Evolutionary conservation across 2,888 invertebrate species (phyloP), one percentile per base, ranked within the genome.

Genomic region (Bembecia ichneumoniformis): DNA sequence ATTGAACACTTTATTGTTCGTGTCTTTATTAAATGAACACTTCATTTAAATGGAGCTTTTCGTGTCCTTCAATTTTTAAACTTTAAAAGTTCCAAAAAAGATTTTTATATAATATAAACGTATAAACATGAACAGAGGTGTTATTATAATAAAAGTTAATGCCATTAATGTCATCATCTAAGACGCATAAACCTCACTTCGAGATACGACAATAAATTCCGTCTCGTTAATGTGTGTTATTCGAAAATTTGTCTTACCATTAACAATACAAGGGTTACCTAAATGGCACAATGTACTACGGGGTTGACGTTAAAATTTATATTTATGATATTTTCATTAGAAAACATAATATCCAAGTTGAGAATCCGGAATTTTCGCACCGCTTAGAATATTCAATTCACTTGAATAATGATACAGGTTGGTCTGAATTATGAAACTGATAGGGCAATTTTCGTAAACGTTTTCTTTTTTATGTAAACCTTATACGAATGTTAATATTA

Each of bases 371-470:
- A 47, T 44, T 51, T 47, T 51, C 49, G 53, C 46, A 52, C 49
- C 48, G 62, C 54, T 66, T 66, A 67, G 67, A 70, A 72, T 68
- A 70, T 73, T 68, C 68, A 66, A 67, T 71, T 67, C 62, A 57
- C 48, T 53, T 70, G 67, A 75, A 70, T 71, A 68, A 75, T 65
- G 65, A 58, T 55, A 55, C 58, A 57, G 62, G 63, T 62, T 63
- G 10, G 57, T 46, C 56, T 71, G 64, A 72, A 69, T 69, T 68
- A 74, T 68, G 63, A 60, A 61, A 62, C 49, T 46, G 49, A 35
- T 43, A 47, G 46, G 46, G 49, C 46, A 40, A 49, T 45, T 49
- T 49, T 46, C 14, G 46, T 36, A 49, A 40, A 40, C 3, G 14
- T 40, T 40, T 40, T 14, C n/a, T 11, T 40, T 14, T 40, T 11